Evolutionary conservation across 2,888 invertebrate genomes (phyloP), one percentile per base, ranked within the genome.

Genomic region (Amphipyra tragopoginis): DNA sequence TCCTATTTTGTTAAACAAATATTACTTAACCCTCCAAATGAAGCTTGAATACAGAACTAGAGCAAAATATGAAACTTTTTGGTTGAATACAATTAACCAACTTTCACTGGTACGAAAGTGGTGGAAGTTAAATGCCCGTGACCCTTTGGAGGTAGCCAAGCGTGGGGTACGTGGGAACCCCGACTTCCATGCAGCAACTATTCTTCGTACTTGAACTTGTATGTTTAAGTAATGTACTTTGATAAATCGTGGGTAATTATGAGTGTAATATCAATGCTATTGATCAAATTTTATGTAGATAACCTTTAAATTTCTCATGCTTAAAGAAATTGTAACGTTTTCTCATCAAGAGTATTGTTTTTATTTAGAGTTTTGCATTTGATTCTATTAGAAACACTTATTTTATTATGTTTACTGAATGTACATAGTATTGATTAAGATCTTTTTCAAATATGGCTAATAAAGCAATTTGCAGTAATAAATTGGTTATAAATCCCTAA

Each of bases 11-110:
- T 49, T 44, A 36, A 55, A 54, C 44, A 70, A 66, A 68, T 58
- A 60, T 56, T 55, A 68, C 65, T 70, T 58, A 73, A 79, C 76
- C 79, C 68, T 68, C 62, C 51, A 75, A 76, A 76, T 71, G 74
- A 68, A 66, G 62, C 66, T 68, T 60, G 62, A 64, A 72, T 65
- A 50, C 54, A 13, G 56, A 74, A 72, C 72, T 67, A 65, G 57
- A 68, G 51, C 49, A 53, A 68, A 77, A 75, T 72, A 70, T 77
- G 13, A 56, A 78, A 79, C 60, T 78, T 79, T 75, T 78, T 71
- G 57, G 62, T 73, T 54, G 55, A 59, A 70, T 71, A 69, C 78
- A 65, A 79, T 71, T 71, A 77, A 52, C 65, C 34, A 72, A 75
- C 76, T 79, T 75, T 77, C 72, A n/a, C 58, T 68, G 68, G 66